Evolutionary conservation across 1,140 invertebrate species (phyloP).

Genomic region (Gryllus bimaculatus): DNA sequence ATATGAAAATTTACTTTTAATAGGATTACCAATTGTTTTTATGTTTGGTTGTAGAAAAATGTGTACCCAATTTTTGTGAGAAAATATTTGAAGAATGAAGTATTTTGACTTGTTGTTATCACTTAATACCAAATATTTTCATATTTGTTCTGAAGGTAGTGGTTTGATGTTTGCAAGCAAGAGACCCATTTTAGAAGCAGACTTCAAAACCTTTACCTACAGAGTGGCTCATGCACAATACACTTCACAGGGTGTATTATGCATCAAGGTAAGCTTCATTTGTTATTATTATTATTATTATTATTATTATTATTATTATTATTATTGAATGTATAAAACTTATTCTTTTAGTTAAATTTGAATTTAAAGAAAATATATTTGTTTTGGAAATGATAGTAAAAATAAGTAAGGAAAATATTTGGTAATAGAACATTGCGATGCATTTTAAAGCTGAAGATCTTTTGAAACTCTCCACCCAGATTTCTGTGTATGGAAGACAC

Average conservation of each 20-base stretch:
- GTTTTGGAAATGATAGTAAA: background rate
- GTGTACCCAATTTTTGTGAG: too few species aligned
- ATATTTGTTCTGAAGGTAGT: slow-evolving; percentile 25
- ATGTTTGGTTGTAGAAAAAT: too few species aligned
- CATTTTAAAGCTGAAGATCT: too few species aligned
- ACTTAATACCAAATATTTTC: background rate
- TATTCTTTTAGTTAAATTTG: background rate
- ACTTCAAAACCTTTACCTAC: slow-evolving; percentile 30
- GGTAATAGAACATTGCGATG: too few species aligned
- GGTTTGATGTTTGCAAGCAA: slow-evolving; percentile 35
- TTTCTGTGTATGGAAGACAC: too few species aligned
- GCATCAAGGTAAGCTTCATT: slow-evolving; percentile 30
- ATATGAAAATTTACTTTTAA: too few species aligned
- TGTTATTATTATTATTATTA: background rate
- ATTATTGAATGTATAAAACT: background rate
- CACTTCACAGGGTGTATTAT: slow-evolving; percentile 32
- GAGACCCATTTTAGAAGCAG: slow-evolving; percentile 31
- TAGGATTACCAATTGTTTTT: too few species aligned
- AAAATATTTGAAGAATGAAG: background rate
- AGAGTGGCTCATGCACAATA: slow-evolving; percentile 27
- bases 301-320: background rate
- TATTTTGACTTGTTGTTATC: background rate
- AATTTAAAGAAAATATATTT: background rate
- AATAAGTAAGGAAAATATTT: too few species aligned
- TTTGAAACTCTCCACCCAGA: too few species aligned